Conservation (phyloP, 2,113 vertebrate species). For the Prionailurus bengalensis region DNA sequence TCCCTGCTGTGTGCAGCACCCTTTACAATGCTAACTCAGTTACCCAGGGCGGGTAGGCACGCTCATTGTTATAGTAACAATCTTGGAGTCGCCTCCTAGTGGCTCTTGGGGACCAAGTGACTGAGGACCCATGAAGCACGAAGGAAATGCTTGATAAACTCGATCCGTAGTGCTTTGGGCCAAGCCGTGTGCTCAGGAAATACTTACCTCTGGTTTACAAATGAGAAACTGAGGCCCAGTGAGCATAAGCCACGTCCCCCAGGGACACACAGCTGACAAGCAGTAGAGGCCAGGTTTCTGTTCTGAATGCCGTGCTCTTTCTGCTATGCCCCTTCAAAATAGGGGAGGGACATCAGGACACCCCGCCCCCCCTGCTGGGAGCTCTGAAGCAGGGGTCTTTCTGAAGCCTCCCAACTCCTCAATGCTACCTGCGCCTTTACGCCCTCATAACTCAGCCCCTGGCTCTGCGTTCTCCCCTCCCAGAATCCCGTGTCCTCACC, state of each 20-base stretch:
- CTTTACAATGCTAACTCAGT: rapidly evolving
- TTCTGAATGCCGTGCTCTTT: not conserved
- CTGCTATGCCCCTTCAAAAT: not conserved
- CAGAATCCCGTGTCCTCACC: rapidly evolving
- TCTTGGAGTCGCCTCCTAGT: not conserved
- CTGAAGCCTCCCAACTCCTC: not conserved
- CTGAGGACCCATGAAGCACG: rapidly evolving
- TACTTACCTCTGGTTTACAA: not conserved
- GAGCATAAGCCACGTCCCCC: not conserved
- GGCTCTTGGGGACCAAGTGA: not conserved
- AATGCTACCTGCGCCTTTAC: rapidly evolving
- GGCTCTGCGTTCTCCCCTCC: not conserved
- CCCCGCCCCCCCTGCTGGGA: rapidly evolving
- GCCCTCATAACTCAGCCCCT: not conserved
- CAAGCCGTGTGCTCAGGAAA: rapidly evolving
- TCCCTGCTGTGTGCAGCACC: rapidly evolving
- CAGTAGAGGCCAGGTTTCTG: not conserved
- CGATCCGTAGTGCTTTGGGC: rapidly evolving
- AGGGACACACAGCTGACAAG: rapidly evolving
- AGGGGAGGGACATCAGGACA: rapidly evolving
- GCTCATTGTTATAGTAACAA: not conserved
- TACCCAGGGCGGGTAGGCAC: not conserved
- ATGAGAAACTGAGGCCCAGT: not conserved
- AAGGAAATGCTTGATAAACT: not conserved
- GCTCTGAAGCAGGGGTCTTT: not conserved